Evolutionary conservation across 2,888 invertebrate genomes (phyloP), one percentile per base, ranked within the genome.

Genomic region (Campoletis raptor): DNA sequence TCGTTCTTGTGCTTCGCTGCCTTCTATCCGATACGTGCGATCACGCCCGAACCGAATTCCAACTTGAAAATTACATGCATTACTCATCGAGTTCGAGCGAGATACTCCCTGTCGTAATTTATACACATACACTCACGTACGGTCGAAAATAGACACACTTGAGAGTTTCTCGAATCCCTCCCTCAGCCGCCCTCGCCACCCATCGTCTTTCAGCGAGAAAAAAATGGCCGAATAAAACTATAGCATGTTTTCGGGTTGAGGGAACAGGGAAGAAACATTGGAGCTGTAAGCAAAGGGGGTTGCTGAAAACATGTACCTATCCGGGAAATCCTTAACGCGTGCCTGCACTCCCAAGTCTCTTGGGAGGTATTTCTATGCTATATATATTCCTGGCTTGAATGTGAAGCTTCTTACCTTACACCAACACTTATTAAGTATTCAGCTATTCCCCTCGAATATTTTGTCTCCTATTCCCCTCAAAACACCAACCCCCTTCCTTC

Each of bases 51-150:
- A 76, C 76, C 76, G 64, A 81, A 85, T 85, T 85, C 81, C 81
- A 85, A 81, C 85, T 81, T 72, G 81, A 85, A 85, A 85, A 81
- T 85, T 85, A 85, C 81, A 85, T 81, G 85, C 85, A 85, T 85
- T 85, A 85, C 85, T 85, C 85, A 81, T 81, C 85, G 85, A 85
- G 52, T 85, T 81, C 36, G 66, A 30, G 15, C 67, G 40, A 36
- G 67, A 36, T n/a, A 40, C 52, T 48, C 36, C 21, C 54, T 79
- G n/a, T 42, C 57, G 36, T 57, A 45, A 21, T 36, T 64, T 48
- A 30, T 48, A 73, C 36, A 81, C 80, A 61, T 36, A 72, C 18
- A 66, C 40, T 24, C 64, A 45, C 24, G 54, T 24, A 15, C 45
- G 52, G 37, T 40, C 6, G 48, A 45, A 10, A 40, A 30, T 30